Percentiles rank a stretch among this genome's conserved stretches.
Conservation (phyloP, 2,888 invertebrate species). For the Brassicogethes aeneus region DNA sequence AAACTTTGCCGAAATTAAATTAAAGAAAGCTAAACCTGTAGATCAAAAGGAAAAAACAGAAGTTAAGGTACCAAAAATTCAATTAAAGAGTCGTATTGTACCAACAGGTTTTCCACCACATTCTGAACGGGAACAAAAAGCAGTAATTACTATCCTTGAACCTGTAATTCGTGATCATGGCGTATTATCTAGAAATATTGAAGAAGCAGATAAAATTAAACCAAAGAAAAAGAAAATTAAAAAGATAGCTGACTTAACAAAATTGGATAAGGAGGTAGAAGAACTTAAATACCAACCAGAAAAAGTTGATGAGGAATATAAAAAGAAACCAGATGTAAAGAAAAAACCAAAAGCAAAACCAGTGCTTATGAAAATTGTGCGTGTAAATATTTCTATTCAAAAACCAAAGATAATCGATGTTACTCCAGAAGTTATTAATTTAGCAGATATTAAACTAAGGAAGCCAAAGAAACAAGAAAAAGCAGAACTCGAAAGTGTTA, state of each 20-base stretch:
- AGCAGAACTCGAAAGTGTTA: conserved; percentile 29
- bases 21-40: conserved; percentile 19
- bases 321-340: conserved; percentile 34
- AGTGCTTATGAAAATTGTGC: conserved; percentile 25
- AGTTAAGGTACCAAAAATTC: conserved; percentile 20
- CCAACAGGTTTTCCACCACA: conserved; percentile 35
- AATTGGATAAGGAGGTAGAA: conserved; percentile 24
- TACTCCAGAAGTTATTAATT: conserved; percentile 45
- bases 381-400: conserved; percentile 39
- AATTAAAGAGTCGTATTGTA: conserved; percentile 35
- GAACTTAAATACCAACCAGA: conserved; percentile 20
- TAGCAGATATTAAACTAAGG: conserved; percentile 56
- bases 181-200: conserved; percentile 47
- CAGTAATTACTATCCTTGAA: conserved; percentile 34
- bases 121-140: conserved; percentile 19
- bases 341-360: conserved; percentile 26
- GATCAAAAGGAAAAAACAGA: conserved; percentile 11
- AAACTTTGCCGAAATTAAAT: conserved; percentile 12
- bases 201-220: conserved; percentile 21
- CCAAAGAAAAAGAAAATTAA: conserved; percentile 23
- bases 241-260: conserved; percentile 14
- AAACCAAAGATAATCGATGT: conserved; percentile 50
- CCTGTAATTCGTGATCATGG: conserved; percentile 52
- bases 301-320: conserved; percentile 24
- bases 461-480: conserved; percentile 28